phyloP scores from a whole-genome alignment of 2,113 vertebrate genomes.

The Monopterus albus region DNA sequence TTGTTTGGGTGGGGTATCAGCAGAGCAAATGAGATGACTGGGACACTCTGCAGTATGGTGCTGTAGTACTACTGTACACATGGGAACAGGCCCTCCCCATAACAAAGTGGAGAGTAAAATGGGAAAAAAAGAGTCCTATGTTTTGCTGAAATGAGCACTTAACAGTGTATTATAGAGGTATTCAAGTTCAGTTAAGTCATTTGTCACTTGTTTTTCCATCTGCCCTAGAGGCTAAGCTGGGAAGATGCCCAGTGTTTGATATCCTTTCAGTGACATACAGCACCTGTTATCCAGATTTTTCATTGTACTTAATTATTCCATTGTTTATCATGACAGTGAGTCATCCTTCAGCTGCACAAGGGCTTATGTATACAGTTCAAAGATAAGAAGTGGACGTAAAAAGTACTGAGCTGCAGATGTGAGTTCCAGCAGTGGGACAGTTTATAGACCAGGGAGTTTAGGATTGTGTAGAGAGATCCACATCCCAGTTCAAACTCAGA shows the following conservation, averaged over 20 bases:
- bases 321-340: slow-evolving; percentile 43
- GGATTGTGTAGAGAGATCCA: slow-evolving; percentile 13
- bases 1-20: too few species aligned
- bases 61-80: too few species aligned
- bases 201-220: slow-evolving; percentile 26
- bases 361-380: slow-evolving; percentile 10
- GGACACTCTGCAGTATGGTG: too few species aligned
- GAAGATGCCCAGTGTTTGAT: slow-evolving; percentile 31
- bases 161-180: slow-evolving; percentile 12
- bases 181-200: slow-evolving; percentile 20
- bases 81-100: neutral
- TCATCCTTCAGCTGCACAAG: slow-evolving; percentile 22
- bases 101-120: neutral
- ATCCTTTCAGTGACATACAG: slow-evolving; percentile 27
- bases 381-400: slow-evolving; percentile 33
- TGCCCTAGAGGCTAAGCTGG: slow-evolving; percentile 35
- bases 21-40: too few species aligned
- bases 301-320: slow-evolving; percentile 39
- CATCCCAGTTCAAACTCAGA: slow-evolving; percentile 23
- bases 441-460: slow-evolving; percentile 40
- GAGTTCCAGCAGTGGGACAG: slow-evolving; percentile 23
- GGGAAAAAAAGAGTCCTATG: neutral
- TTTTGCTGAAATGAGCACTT: neutral
- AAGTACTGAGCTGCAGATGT: slow-evolving; percentile 22
- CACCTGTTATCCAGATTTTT: slow-evolving; percentile 55